Conservation (phyloP, 2,113 vertebrate species). For the Thomomys bottae region DNA sequence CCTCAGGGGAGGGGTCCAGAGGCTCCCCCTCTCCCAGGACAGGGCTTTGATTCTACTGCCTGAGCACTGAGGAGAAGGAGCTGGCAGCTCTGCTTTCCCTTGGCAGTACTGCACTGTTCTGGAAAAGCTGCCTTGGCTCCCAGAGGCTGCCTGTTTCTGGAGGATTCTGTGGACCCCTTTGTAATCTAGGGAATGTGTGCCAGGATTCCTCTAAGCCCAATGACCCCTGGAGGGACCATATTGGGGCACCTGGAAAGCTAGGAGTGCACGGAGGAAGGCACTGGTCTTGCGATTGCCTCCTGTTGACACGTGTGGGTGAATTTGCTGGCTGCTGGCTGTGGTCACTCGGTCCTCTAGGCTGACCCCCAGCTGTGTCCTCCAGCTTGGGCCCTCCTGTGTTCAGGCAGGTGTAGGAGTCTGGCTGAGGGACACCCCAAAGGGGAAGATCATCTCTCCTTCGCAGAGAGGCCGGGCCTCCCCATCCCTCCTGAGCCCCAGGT, state of each 20-base stretch:
- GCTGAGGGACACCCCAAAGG: background rate
- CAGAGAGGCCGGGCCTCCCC: background rate
- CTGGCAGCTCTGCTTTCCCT: background rate
- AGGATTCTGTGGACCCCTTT: background rate
- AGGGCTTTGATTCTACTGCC: background rate
- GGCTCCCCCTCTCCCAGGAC: background rate
- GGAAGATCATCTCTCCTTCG: background rate
- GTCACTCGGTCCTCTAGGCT: background rate
- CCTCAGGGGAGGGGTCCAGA: background rate
- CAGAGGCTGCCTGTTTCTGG: background rate
- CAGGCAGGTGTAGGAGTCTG: background rate
- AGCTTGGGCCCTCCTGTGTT: background rate
- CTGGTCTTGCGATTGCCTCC: background rate
- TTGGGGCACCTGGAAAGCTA: background rate
- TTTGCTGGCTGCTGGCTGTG: background rate
- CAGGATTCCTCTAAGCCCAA: background rate
- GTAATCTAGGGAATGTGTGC: background rate
- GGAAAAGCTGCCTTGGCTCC: background rate
- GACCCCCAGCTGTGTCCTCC: rapidly evolving
- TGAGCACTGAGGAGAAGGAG: background rate
- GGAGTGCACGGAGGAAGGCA: background rate
- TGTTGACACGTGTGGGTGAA: background rate
- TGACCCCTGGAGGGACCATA: background rate
- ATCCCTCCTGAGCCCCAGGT: background rate
- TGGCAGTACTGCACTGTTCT: background rate